Evolutionary conservation across 2,888 invertebrate genomes (phyloP).

Genomic region (Nomada lathburiana): DNA sequence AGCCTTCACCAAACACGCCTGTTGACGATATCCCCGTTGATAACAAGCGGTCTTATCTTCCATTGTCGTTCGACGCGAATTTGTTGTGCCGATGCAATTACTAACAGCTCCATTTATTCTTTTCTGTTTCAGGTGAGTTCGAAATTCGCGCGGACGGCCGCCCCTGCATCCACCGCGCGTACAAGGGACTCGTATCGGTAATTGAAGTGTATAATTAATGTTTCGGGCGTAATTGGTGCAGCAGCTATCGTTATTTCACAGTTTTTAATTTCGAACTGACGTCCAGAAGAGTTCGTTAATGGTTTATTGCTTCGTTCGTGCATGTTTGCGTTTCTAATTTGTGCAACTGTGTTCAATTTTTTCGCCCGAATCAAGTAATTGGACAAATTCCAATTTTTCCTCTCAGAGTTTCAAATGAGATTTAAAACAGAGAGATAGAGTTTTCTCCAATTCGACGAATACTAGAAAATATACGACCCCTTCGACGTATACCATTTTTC

Average conservation of each 20-base stretch:
- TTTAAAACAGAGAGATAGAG: too few species aligned
- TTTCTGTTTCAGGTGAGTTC: constrained; percentile 71
- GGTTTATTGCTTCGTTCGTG: background rate
- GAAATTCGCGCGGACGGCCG: background rate
- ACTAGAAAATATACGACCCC: too few species aligned
- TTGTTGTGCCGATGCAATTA: constrained; percentile 31
- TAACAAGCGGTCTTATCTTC: constrained; percentile 77
- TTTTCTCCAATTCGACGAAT: too few species aligned
- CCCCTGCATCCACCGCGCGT: background rate
- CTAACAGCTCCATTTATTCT: constrained; percentile 27
- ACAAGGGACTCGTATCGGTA: background rate
- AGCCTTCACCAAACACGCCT: constrained; percentile 80
- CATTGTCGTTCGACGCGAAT: constrained; percentile 46
- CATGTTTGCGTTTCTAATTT: background rate
- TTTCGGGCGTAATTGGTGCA: background rate
- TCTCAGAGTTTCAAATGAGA: too few species aligned
- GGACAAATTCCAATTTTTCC: too few species aligned
- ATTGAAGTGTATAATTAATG: background rate
- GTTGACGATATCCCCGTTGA: constrained; percentile 81
- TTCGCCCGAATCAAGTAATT: too few species aligned
- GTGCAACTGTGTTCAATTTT: too few species aligned
- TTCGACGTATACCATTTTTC: constrained; percentile 6
- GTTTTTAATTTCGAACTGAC: background rate
- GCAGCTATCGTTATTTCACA: background rate
- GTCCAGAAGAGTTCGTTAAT: background rate